Base-by-base conservation (phyloP, 1,140 invertebrate genomes). In the Pollicipes pollicipes region DNA sequence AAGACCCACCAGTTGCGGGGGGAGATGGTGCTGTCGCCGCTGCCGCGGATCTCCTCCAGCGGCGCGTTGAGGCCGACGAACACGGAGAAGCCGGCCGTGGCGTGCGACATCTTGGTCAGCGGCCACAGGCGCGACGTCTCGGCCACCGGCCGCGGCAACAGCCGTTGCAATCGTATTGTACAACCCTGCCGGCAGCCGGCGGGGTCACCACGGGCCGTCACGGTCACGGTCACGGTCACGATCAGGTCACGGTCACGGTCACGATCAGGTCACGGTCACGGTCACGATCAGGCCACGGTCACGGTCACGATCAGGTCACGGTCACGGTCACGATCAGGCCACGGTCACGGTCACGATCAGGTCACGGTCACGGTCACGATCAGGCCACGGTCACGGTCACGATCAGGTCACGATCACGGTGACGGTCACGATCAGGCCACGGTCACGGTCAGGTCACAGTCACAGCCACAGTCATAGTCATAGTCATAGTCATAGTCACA, bases 11-110 rank as follows among this genome's bases (percentile, higher is more conserved):
- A 73, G 73, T 82, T 82, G 29, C 76, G 73, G 21, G 67, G 45
- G 27, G 68, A 76, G 70, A 31, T 76, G 13, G 13, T 10, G 17
- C 45, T 58, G 45, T 58, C 45, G 8, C 45, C 45, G 2, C 24
- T 76, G 0, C 81, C 72, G 26, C 77, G 76, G 2, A 82, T 75
- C 66, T 81, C 77, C 66, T 77, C 76, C n/a, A 75, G 72, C 16
- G 75, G 77, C 28, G 77, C 79, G 1, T 78, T 75, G 16, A 82
- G 70, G 10, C 81, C 81, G 69, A 80, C 74, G 76, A 82, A 82
- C 16, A 79, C 72, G 32, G 77, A 77, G 10, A 82, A 70, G 71
- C 71, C 76, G 3, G 76, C 77, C 63, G 73, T 64, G 6, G 75
- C 77, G 58, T 71, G 70, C 28, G 74, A 58, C 35, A 75, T 6